Evolutionary conservation across 2,113 vertebrate species (phyloP), one percentile per base, ranked within the genome.

Genomic region (Plecturocebus donacophilus): DNA sequence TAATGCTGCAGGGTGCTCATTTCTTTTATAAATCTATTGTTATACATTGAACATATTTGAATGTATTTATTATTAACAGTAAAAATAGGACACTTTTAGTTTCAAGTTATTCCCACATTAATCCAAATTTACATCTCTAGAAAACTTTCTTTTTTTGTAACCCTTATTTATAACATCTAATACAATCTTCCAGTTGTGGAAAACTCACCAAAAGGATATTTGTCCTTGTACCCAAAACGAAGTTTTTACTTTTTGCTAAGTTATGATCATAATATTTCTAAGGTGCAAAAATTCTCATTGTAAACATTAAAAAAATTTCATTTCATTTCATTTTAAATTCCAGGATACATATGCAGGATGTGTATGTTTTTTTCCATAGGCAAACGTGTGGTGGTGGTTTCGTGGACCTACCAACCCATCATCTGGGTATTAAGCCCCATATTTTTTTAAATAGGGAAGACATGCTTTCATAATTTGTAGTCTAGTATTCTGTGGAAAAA

Each of bases 71-170:
- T 84, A 68, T 91, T 88, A 92, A 66, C 38, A 49, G 13, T 13
- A 14, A 91, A 96, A 97, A 92, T n/a, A 79, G 56, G 68, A 80
- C 6, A 87, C 4, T 87, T 25, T 81, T 88, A 88, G 19, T 87
- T 64, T 94, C 89, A 91, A 93, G 21, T 79, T 96, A 83, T 92
- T 96, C 96, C 32, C 82, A 87, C 11, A 32, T 87, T 92, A 81
- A 90, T 82, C 42, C 17, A 94, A 89, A 86, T 68, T 96, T 49
- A 90, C 17, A 47, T 76, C 32, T 84, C 58, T 87, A 84, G 35
- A 94, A 90, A 87, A 25, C 38, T 56, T 47, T 14, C 35, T 19
- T 93, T 86, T 1, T 79, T 79, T 93, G 54, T 64, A 75, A 85
- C 6, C 12, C 10, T 76, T 93, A 89, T 38, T 92, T 89, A 76